A percentile compares a stretch with the other conserved stretches of the same genome.
phyloP scores from a whole-genome alignment of 2,113 vertebrate genomes.

The Promerops cafer region DNA sequence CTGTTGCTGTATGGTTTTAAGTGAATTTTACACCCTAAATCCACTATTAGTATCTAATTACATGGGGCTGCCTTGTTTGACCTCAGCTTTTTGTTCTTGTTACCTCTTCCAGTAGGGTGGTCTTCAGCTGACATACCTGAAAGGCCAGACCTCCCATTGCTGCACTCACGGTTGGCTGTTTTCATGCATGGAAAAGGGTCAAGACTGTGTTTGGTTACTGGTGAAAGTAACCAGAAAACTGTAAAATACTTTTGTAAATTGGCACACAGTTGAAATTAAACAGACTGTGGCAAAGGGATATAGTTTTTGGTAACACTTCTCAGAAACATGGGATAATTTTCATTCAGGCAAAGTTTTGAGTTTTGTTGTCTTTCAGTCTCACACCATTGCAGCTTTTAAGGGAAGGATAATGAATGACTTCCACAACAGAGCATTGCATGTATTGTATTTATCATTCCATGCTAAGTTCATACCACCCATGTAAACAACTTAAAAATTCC shows the following conservation, averaged over 20 bases:
- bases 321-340: conserved; percentile 15
- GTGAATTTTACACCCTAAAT: conserved; percentile 84
- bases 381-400: conserved; percentile 8
- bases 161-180: conserved; percentile 59
- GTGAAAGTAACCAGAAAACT: conserved; percentile 58
- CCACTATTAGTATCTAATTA: conserved; percentile 90
- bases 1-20: conserved; percentile 78
- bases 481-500: not conserved
- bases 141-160: conserved; percentile 73
- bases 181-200: conserved; percentile 67
- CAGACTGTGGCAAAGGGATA: conserved; percentile 36
- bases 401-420: not conserved
- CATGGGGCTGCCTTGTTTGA: conserved; percentile 70
- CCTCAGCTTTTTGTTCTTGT: conserved; percentile 74
- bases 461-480: not conserved
- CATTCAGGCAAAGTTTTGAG: not conserved
- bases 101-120: conserved; percentile 86
- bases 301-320: conserved; percentile 48
- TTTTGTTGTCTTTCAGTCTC: not conserved
- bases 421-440: not conserved
- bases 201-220: conserved; percentile 69
- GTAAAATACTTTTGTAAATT: conserved; percentile 38
- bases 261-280: conserved; percentile 59
- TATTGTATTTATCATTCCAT: not conserved
- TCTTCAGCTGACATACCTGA: conserved; percentile 81